phyloP scores from a whole-genome alignment of 2,888 invertebrate genomes.

The Drosophila eohydei region DNA sequence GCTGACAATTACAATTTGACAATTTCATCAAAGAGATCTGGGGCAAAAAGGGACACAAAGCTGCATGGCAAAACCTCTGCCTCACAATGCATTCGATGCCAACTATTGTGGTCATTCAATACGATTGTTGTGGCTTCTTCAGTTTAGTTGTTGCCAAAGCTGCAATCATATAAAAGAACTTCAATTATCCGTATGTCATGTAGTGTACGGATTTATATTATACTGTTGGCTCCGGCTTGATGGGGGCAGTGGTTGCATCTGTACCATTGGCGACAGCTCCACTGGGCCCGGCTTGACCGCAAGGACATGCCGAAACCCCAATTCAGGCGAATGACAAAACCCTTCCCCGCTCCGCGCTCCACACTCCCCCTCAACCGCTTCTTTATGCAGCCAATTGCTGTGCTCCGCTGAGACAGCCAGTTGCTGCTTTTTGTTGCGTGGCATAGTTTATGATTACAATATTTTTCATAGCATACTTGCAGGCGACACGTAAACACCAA shows the following conservation, averaged over 20 bases:
- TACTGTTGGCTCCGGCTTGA: background rate
- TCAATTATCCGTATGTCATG: background rate
- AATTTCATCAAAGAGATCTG: background rate
- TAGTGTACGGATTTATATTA: conserved; percentile 2
- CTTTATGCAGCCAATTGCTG: conserved; percentile 1
- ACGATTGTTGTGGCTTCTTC: background rate
- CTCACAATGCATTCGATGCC: background rate
- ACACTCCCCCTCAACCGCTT: background rate
- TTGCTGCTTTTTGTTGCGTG: conserved; percentile 23
- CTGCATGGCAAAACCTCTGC: background rate
- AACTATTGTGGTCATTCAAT: conserved; percentile 1
- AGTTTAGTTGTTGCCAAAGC: background rate
- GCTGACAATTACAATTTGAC: background rate
- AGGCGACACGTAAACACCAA: conserved; percentile 45
- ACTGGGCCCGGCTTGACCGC: conserved; percentile 26
- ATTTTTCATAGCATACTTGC: conserved; percentile 62
- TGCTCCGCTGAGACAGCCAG: conserved; percentile 1
- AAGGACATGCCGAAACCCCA: conserved; percentile 14
- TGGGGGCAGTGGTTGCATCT: background rate
- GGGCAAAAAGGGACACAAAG: background rate
- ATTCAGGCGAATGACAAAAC: background rate
- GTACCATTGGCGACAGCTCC: conserved; percentile 11
- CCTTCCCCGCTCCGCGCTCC: background rate
- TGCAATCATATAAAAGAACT: background rate
- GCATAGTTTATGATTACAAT: conserved; percentile 60